Evolutionary conservation across 2,888 invertebrate species (phyloP), one percentile per base, ranked within the genome.

Genomic region (Nematopogon swammerdamellus): DNA sequence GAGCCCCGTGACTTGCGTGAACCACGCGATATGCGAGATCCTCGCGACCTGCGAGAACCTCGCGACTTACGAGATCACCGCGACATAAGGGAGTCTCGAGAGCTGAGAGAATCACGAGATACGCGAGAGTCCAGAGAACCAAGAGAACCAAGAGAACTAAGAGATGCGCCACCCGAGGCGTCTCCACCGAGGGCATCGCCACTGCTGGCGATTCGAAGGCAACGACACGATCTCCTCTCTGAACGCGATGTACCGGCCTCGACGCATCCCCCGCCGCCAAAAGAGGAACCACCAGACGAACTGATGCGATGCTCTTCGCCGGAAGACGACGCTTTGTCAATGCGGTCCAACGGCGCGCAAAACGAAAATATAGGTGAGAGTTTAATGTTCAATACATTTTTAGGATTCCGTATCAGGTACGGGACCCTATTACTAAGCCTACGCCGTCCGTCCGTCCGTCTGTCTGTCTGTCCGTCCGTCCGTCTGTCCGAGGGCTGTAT

Each of bases 261-360:
- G 44, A 70, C 71, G 65, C 80, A 80, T 67, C 80, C 77, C 57
- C 65, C 75, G 65, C 72, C 73, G 62, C 84, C 72, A 52, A 81
- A 80, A 68, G 80, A 80, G 54, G 81, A 81, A 57, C 80, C 80
- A 17, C 80, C 80, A 51, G 81, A 81, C 62, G 81, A 81, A 57
- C 68, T 69, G 10, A 72, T 77, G 66, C 71, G 82, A 55, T 70
- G 82, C 43, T 80, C 81, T 45, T 83, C 83, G 44, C 81, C 83
- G 11, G 84, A 84, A 66, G 84, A 83, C 55, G 82, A 84, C 58
- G 68, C 80, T 47, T 79, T 82, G 55, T 83, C 84, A 56, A 63
- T 80, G 59, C 69, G 80, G 63, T 80, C 80, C 46, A 81, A 81
- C 59, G 80, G 80, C 55, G 75, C 79, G 54, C 77, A 72, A 63